phyloP scores from a whole-genome alignment of 2,113 vertebrate species.

The Canis aureus region DNA sequence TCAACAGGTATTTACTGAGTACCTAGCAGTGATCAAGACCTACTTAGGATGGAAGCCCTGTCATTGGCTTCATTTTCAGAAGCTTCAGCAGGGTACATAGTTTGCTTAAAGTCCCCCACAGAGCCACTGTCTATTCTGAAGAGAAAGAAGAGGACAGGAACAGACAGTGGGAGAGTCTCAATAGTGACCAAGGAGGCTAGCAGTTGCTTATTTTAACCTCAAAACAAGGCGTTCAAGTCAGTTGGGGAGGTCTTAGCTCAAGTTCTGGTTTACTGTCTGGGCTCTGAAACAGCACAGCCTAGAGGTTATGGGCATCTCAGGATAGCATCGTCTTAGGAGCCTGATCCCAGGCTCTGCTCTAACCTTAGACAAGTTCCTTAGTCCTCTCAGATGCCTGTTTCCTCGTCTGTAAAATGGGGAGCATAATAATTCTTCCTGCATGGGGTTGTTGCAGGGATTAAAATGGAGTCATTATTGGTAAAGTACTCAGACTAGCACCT shows the following conservation, averaged over 20 bases:
- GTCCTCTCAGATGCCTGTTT: neutral
- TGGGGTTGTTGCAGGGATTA: neutral
- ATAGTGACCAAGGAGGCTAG: neutral
- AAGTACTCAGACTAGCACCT: neutral
- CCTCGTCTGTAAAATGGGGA: neutral
- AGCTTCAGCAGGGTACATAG: neutral
- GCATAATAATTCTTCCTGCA: neutral
- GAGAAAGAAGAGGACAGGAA: neutral
- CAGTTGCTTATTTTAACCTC: neutral
- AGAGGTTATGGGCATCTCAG: neutral
- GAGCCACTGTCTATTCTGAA: neutral
- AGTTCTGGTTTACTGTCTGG: neutral
- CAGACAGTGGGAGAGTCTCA: neutral
- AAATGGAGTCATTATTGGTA: neutral
- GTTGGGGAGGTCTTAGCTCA: neutral
- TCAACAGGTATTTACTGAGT: neutral
- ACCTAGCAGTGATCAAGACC: neutral
- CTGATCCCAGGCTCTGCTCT: neutral
- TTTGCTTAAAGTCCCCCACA: neutral
- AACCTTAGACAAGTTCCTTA: neutral
- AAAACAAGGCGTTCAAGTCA: neutral
- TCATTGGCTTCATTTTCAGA: constrained; percentile 3
- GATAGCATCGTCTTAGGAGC: neutral
- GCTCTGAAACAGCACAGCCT: neutral
- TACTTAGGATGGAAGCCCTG: neutral